Conservation (phyloP, 2,113 vertebrate genomes). For the Onychostruthus taczanowskii region DNA sequence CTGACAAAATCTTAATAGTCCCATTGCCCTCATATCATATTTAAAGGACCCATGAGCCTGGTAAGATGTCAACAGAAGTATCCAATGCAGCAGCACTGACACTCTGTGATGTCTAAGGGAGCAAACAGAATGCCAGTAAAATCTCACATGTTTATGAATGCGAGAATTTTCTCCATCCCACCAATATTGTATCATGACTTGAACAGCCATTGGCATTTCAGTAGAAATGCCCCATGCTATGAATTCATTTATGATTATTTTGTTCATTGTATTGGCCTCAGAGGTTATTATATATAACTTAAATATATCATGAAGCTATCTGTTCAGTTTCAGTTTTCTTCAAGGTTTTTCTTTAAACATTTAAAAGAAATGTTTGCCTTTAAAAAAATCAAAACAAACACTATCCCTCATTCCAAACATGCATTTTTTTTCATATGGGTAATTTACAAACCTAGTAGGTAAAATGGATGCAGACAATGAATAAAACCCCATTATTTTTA, state of each 20-base stretch:
- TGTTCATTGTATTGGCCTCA: not conserved
- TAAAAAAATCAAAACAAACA: not conserved
- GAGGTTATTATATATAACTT: not conserved
- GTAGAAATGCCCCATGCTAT: not conserved
- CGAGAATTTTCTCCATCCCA: not conserved
- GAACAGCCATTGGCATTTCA: not conserved
- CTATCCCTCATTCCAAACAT: not conserved
- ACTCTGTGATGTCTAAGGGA: not conserved
- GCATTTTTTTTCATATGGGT: not conserved
- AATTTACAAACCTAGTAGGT: not conserved
- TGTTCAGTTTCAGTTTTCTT: not conserved
- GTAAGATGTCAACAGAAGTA: not conserved
- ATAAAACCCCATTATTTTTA: not conserved
- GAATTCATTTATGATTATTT: not conserved
- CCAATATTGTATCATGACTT: not conserved
- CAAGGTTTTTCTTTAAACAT: not conserved
- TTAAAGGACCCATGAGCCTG: not conserved
- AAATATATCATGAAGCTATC: not conserved
- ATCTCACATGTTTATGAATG: not conserved
- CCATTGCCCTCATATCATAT: not conserved
- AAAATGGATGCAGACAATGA: not conserved
- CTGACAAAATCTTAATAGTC: constrained; percentile 26
- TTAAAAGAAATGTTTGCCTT: not conserved
- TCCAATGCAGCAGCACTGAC: not conserved
- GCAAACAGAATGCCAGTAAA: not conserved